A percentile compares a stretch with the other conserved stretches of the same genome.
Evolutionary conservation across 2,888 invertebrate species (phyloP).

Genomic region (Periphyllus acericola): DNA sequence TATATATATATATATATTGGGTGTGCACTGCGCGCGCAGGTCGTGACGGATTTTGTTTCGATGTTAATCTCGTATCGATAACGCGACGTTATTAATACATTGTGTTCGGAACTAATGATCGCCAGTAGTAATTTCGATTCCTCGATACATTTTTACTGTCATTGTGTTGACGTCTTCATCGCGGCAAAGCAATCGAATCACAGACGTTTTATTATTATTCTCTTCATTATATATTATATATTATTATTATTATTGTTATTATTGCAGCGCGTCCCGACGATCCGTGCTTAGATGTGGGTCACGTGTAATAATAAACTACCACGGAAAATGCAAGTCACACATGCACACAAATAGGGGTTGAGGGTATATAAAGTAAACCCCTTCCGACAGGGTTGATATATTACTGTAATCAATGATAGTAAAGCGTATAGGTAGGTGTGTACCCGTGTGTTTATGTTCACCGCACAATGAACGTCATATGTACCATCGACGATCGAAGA

Average conservation of each 20-base stretch:
- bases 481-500: conserved; percentile 8
- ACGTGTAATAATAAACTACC: conserved; percentile 42
- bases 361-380: conserved; percentile 30
- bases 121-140: conserved; percentile 28
- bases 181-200: conserved; percentile 30
- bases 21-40: background rate
- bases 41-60: conserved; percentile 48
- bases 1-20: too few relatives aligned
- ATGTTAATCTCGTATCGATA: conserved; percentile 61
- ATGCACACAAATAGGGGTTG: conserved; percentile 39
- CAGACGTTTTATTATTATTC: background rate
- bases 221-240: conserved; percentile 1
- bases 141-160: conserved; percentile 43
- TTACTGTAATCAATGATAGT: conserved; percentile 51
- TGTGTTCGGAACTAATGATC: conserved; percentile 58
- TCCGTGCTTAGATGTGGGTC: conserved; percentile 3
- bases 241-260: background rate
- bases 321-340: conserved; percentile 58
- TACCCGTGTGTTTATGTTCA: conserved; percentile 3
- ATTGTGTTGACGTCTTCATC: conserved; percentile 61
- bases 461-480: conserved; percentile 27
- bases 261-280: background rate
- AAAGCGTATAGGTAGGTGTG: background rate
- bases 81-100: conserved; percentile 20
- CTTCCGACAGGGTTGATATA: conserved; percentile 49